Base-by-base conservation (phyloP, 2,888 invertebrate species). In the Fragum whitleyi region DNA sequence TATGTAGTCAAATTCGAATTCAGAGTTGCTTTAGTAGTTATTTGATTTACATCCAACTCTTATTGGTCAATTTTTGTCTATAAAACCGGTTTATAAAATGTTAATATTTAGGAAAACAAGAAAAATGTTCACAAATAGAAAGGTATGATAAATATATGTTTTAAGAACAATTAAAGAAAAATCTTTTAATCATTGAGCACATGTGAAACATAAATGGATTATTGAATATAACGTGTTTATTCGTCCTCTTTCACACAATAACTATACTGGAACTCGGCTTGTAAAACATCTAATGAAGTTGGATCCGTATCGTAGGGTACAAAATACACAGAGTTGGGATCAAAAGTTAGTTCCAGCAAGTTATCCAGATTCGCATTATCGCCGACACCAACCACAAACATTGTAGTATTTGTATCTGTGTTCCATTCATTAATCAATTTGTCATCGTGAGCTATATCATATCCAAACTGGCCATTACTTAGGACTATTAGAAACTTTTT, bases 401-500 rank as follows among this genome's bases (percentile, higher is more conserved):
- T 11, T 6, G 28, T n/a, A 1, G 19, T 19, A 29, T 61, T 29
- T 29, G 61, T 29, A n/a, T 28, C 19, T 3, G 1, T 29, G 14
- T 16, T n/a, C 28, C 21, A 59, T 14, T 61, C 32, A 2, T 6
- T 29, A 3, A 61, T 29, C 6, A 16, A 7, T 7, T 26, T 26
- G 9, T 11, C 11, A 23, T 39, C 19, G 11, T 14, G 9, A 23
- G 21, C 2, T 51, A 32, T 19, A 39, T 39, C 39, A 14, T 9
- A n/a, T 47, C 14, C 47, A 47, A 47, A 47, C 2, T n/a, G 47
- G 2, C 55, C 68, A 23, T 74, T 74, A 0, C 57, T 57, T 7
- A 68, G 47, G 26, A 68, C 26, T n/a, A 74, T 2, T 1, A 74
- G 53, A 23, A 74, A 68, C 23, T 68, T 67, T 57, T 42, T 74